phyloP scores from a whole-genome alignment of 2,888 invertebrate genomes.

The Clunio marinus region DNA sequence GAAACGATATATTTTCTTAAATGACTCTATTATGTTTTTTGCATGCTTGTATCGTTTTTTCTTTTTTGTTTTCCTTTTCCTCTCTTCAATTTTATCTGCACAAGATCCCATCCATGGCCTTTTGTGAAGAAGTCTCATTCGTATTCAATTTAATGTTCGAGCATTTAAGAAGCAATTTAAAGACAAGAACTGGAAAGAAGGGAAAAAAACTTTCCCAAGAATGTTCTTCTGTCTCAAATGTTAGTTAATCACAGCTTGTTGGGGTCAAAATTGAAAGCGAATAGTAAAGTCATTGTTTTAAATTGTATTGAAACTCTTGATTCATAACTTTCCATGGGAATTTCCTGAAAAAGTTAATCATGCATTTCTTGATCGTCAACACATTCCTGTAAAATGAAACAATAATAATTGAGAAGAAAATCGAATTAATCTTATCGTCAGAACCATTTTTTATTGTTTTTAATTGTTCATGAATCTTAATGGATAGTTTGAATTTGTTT shows the following conservation, averaged over 20 bases:
- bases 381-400: neutral
- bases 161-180: neutral
- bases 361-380: too few relatives aligned
- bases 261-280: too few relatives aligned
- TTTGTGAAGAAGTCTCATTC: too few relatives aligned
- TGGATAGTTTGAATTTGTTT: constrained; percentile 1
- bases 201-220: constrained; percentile 4
- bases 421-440: neutral
- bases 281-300: constrained; percentile 20
- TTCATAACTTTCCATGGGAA: neutral
- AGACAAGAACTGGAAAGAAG: too few relatives aligned
- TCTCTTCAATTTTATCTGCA: too few relatives aligned
- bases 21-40: constrained; percentile 35
- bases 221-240: neutral
- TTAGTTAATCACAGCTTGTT: neutral
- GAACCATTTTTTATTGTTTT: constrained; percentile 21
- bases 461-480: constrained; percentile 33
- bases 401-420: too few relatives aligned
- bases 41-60: neutral
- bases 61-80: too few relatives aligned
- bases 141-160: too few relatives aligned
- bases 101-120: too few relatives aligned
- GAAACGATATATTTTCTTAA: constrained; percentile 24
- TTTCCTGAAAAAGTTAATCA: constrained; percentile 14
- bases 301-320: neutral